Conservation (phyloP, 2,797 vertebrate genomes). For the Echiichthys vipera region DNA sequence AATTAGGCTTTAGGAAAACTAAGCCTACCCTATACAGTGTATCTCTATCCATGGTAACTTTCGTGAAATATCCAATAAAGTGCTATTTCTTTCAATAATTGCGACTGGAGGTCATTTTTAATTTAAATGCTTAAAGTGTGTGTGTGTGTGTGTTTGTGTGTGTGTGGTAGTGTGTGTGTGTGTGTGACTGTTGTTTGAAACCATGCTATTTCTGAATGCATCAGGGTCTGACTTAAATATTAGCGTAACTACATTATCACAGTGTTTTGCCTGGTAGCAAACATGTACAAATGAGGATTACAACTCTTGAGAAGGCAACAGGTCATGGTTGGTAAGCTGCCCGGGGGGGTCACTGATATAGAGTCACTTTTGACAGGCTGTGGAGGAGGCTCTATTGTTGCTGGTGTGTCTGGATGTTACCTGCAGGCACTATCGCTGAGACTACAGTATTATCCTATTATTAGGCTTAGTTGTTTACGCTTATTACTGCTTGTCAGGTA, state of each 20-base stretch:
- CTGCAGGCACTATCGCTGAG: conserved; percentile 85
- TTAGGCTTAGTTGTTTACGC: conserved; percentile 90
- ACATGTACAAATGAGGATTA: conserved; percentile 83
- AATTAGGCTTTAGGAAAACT: conserved; percentile 57
- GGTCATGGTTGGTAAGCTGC: conserved; percentile 87
- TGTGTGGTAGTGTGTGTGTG: conserved; percentile 4
- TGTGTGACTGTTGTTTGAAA: conserved; percentile 57
- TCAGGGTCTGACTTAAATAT: conserved; percentile 81
- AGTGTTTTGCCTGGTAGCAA: conserved; percentile 81
- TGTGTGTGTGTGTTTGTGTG: not conserved
- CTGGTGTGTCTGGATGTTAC: conserved; percentile 85
- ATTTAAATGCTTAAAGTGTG: conserved; percentile 67
- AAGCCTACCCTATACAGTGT: conserved; percentile 51
- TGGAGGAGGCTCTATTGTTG: conserved; percentile 88
- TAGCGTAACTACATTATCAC: conserved; percentile 85
- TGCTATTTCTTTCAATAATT: conserved; percentile 72
- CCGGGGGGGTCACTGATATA: conserved; percentile 85
- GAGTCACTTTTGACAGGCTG: conserved; percentile 86
- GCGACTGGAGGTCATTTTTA: conserved; percentile 79
- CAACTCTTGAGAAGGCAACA: conserved; percentile 85
- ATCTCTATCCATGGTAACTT: conserved; percentile 70
- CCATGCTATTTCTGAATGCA: conserved; percentile 79
- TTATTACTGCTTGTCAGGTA: conserved; percentile 89
- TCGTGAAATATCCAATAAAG: conserved; percentile 72
- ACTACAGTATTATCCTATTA: conserved; percentile 90